Evolutionary conservation across 2,113 vertebrate species (phyloP).

Genomic region (Cyphomyrus plagiostoma): DNA sequence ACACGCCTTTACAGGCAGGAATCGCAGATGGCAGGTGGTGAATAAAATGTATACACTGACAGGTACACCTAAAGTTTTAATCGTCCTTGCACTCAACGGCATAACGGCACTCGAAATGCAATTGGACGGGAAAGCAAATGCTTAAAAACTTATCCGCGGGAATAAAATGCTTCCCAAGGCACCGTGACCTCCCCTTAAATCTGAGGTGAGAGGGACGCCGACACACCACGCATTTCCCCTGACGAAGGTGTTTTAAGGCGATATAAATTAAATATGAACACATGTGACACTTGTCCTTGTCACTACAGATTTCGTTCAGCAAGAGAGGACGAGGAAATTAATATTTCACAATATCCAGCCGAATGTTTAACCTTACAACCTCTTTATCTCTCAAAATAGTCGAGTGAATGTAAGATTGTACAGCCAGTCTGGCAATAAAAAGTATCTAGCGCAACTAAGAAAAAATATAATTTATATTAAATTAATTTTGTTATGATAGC

Average conservation of each 20-base stretch:
- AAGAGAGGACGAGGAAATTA: constrained; percentile 28
- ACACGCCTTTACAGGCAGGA: not conserved
- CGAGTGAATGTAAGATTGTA: not conserved
- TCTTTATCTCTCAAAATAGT: constrained; percentile 29
- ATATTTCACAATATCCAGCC: constrained; percentile 41
- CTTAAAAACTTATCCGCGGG: not conserved
- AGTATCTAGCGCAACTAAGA: not conserved
- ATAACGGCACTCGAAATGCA: not conserved
- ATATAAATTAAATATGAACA: constrained; percentile 42
- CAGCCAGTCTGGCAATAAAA: not conserved
- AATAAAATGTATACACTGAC: not conserved
- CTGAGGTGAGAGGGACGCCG: not conserved
- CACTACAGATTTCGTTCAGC: constrained; percentile 38
- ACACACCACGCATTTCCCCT: not conserved
- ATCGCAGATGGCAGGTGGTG: not conserved
- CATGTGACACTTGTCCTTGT: constrained; percentile 42
- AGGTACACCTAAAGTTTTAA: not conserved
- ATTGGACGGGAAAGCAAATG: not conserved
- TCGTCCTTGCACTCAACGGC: not conserved
- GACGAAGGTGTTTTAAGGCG: constrained; percentile 18
- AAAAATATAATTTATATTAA: not conserved
- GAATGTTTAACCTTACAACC: constrained; percentile 40
- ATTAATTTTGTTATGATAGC: not conserved
- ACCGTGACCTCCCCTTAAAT: not conserved
- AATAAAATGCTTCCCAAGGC: not conserved